Evolutionary conservation across 2,113 vertebrate genomes (phyloP).

Genomic region (Neoarius graeffei): DNA sequence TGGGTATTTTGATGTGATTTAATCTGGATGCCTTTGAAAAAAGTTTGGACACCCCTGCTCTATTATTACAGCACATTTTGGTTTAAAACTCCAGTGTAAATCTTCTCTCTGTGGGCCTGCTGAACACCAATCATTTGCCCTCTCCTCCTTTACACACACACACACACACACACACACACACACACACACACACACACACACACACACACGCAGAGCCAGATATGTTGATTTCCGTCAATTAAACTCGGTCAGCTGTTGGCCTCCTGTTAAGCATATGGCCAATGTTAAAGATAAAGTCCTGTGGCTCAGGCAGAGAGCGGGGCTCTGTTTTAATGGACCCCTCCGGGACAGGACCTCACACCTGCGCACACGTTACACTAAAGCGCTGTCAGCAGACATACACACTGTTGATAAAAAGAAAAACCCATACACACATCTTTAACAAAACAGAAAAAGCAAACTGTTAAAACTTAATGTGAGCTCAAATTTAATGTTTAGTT

Average conservation of each 20-base stretch:
- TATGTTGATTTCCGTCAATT: constrained; percentile 83
- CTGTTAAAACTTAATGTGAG: background rate
- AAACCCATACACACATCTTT: background rate
- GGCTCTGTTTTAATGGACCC: constrained; percentile 78
- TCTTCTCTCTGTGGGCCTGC: constrained; percentile 32
- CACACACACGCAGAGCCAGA: constrained; percentile 57
- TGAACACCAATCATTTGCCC: constrained; percentile 45
- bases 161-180: constrained; percentile 51
- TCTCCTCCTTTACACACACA: constrained; percentile 31
- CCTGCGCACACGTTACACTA: constrained; percentile 71
- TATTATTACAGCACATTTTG: constrained; percentile 1
- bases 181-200: constrained; percentile 50
- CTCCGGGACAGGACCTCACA: constrained; percentile 75
- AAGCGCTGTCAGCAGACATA: constrained; percentile 62
- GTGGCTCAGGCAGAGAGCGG: constrained; percentile 66
- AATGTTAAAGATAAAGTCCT: constrained; percentile 76
- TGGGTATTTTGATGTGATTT: background rate
- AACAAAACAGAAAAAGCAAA: background rate
- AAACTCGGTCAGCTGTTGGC: constrained; percentile 80
- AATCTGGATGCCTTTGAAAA: background rate
- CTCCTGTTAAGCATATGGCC: constrained; percentile 81
- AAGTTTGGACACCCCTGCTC: background rate
- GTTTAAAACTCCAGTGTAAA: constrained; percentile 18
- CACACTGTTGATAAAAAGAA: constrained; percentile 2
- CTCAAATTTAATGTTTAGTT: background rate